Evolutionary conservation across 2,888 invertebrate genomes (phyloP).

Genomic region (Gastrophysa polygoni): DNA sequence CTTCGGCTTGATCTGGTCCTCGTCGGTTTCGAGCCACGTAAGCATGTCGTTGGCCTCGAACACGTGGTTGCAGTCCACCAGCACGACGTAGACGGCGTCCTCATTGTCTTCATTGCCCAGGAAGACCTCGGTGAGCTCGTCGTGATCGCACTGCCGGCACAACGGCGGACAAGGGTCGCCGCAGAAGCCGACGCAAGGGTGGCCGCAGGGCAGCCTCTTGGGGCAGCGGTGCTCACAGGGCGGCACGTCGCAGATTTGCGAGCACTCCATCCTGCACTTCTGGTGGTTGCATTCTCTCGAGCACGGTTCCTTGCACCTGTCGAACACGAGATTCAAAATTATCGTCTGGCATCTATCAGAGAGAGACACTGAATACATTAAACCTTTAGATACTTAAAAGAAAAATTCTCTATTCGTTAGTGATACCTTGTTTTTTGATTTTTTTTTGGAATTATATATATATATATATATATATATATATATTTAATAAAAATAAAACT

Average conservation of each 20-base stretch:
- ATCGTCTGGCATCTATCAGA: too few relatives aligned
- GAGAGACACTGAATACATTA: too few relatives aligned
- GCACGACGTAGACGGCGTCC: slow-evolving; percentile 42
- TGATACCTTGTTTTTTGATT: too few relatives aligned
- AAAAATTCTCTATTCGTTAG: too few relatives aligned
- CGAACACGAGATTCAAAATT: too few relatives aligned
- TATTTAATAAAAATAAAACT: too few relatives aligned
- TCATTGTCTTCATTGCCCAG: slow-evolving; percentile 46
- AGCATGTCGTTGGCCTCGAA: slow-evolving; percentile 43
- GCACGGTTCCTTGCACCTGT: slow-evolving; percentile 50
- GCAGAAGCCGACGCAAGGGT: slow-evolving; percentile 73
- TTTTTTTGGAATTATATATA: too few relatives aligned
- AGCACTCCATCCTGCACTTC: slow-evolving; percentile 59
- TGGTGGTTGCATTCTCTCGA: slow-evolving; percentile 59
- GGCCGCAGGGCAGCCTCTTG: slow-evolving; percentile 59
- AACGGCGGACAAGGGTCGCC: slow-evolving; percentile 63
- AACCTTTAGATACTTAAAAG: not conserved
- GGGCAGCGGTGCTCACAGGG: slow-evolving; percentile 60
- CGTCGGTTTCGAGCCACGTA: slow-evolving; percentile 39
- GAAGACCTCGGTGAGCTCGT: slow-evolving; percentile 49
- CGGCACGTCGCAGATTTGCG: slow-evolving; percentile 57
- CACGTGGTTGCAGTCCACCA: slow-evolving; percentile 46
- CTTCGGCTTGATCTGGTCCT: slow-evolving; percentile 44
- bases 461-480: too few relatives aligned
- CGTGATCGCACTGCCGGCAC: slow-evolving; percentile 41